Percentiles rank a stretch among this genome's conserved stretches.
These are phyloP conservation scores for Enteromius anoplus DNA, from an alignment of 2,797 vertebrate species.

Conservation along the genomic window DNA sequence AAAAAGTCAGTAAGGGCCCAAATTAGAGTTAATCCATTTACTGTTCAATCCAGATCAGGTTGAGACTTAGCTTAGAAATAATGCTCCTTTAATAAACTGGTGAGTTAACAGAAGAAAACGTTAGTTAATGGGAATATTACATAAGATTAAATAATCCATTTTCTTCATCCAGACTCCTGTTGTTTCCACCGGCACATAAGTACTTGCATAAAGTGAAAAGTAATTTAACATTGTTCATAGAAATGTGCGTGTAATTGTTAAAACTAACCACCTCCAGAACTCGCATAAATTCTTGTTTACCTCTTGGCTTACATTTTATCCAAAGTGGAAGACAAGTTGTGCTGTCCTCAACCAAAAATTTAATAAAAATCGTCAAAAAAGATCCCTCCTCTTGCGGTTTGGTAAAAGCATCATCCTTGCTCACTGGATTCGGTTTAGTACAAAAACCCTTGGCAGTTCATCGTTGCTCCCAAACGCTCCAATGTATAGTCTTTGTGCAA, in stretches of 20 bases:
- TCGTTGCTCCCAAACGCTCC: conserved; percentile 57
- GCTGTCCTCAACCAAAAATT: conserved; percentile 17
- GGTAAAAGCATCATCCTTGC: conserved; percentile 62
- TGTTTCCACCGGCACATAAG: background rate
- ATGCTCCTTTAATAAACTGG: conserved; percentile 3
- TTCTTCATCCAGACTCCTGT: conserved; percentile 67
- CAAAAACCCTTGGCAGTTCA: conserved; percentile 62
- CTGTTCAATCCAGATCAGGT: conserved; percentile 35
- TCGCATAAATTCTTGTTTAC: background rate
- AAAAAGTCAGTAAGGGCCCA: conserved; percentile 16
- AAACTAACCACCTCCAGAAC: conserved; percentile 19
- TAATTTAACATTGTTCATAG: background rate
- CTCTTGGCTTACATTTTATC: conserved; percentile 19
- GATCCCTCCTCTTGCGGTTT: background rate
- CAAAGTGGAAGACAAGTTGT: conserved; percentile 15
- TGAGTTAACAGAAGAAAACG: conserved; percentile 16
- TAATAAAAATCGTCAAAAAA: conserved; percentile 9
- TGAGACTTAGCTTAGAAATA: conserved; percentile 31
- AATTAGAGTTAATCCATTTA: conserved; percentile 53
- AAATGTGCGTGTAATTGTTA: conserved; percentile 17
- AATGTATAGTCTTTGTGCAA: conserved; percentile 10
- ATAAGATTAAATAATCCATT: background rate
- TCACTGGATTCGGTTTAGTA: conserved; percentile 39
- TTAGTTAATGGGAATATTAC: background rate
- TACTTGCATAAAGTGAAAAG: conserved; percentile 6